Percentiles rank a stretch among this genome's conserved stretches.
Evolutionary conservation across 2,888 invertebrate species (phyloP).

Genomic region (Drosophila monieri): DNA sequence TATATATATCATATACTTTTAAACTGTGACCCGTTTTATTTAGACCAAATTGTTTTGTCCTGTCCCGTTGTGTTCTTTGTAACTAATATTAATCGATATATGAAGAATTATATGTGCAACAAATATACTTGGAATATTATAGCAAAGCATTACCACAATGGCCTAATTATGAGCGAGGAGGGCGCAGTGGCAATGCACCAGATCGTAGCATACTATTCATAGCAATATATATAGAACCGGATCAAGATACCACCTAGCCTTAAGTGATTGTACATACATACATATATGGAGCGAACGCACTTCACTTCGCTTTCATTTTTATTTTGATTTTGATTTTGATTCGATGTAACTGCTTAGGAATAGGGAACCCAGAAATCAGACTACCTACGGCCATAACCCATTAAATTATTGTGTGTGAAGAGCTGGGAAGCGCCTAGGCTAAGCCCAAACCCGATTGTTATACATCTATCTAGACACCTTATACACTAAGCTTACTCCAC

Average conservation of each 20-base stretch:
- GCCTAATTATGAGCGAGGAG: slow-evolving; percentile 35
- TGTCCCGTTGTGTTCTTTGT: slow-evolving; percentile 3
- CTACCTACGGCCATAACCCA: slow-evolving; percentile 3
- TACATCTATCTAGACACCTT: background rate
- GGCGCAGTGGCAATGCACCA: background rate
- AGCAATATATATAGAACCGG: slow-evolving; percentile 6
- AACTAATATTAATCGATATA: slow-evolving; percentile 9
- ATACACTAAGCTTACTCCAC: background rate
- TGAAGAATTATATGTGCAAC: slow-evolving; percentile 8
- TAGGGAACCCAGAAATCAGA: background rate
- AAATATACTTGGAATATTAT: slow-evolving; percentile 31
- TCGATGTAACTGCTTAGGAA: too few species aligned
- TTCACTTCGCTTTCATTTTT: too few species aligned
- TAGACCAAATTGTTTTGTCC: background rate
- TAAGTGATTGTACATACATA: slow-evolving; percentile 31
- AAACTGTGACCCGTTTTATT: slow-evolving; percentile 23
- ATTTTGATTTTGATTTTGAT: too few species aligned
- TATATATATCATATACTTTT: slow-evolving; percentile 2
- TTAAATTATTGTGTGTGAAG: slow-evolving; percentile 4
- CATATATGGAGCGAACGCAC: background rate
- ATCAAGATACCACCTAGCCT: slow-evolving; percentile 3
- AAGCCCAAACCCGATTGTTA: background rate
- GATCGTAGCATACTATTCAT: slow-evolving; percentile 3
- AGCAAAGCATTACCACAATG: slow-evolving; percentile 64
- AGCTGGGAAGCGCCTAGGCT: background rate